phyloP scores from a whole-genome alignment of 1,140 invertebrate genomes.

The Drosophila nigrodunni region DNA sequence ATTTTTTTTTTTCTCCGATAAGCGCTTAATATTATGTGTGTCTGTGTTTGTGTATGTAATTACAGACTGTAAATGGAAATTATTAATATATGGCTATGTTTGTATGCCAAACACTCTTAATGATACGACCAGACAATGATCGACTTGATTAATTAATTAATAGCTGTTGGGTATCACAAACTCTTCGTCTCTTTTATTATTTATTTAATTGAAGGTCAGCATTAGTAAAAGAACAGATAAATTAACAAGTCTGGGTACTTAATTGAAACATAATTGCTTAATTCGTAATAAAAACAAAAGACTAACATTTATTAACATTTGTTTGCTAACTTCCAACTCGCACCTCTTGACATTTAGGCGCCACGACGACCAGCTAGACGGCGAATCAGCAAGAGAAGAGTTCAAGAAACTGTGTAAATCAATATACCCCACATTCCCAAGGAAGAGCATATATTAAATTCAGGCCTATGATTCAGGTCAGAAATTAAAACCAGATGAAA shows the following conservation, averaged over 20 bases:
- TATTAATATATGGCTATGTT: constrained; percentile 1
- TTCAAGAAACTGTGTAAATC: background rate
- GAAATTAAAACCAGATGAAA: constrained; percentile 19
- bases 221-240: too few relatives aligned
- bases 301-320: too few relatives aligned
- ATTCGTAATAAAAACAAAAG: background rate
- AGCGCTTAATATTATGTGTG: background rate
- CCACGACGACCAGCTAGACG: too few relatives aligned
- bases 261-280: too few relatives aligned
- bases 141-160: constrained; percentile 15
- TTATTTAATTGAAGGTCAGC: background rate
- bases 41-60: constrained; percentile 11
- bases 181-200: background rate
- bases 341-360: too few relatives aligned
- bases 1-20: constrained; percentile 26
- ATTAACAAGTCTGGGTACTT: too few relatives aligned
- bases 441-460: background rate
- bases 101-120: constrained; percentile 7
- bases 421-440: background rate
- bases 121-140: constrained; percentile 8
- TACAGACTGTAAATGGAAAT: constrained; percentile 19
- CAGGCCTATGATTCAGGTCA: background rate
- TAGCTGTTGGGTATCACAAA: background rate
- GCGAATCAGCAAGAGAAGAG: too few relatives aligned
- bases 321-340: too few relatives aligned